Conservation (phyloP, 2,888 invertebrate genomes). For the Lithophane socia region DNA sequence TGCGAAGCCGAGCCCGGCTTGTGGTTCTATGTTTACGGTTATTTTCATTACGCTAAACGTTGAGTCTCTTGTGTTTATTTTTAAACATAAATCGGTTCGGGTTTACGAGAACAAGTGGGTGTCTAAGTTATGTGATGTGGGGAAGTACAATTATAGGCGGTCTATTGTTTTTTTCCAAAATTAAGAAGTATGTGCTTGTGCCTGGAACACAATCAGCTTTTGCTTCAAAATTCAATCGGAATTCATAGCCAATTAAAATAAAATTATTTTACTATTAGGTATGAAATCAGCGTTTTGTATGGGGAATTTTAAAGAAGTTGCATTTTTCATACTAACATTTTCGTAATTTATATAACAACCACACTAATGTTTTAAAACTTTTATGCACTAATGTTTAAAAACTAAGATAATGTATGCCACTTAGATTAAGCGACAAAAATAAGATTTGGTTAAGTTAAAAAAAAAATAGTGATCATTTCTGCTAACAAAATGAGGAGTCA, state of each 20-base stretch:
- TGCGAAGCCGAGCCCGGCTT: slow-evolving; percentile 68
- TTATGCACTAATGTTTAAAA: no score
- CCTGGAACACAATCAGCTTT: background rate
- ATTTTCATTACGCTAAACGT: slow-evolving; percentile 85
- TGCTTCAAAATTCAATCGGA: background rate
- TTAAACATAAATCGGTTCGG: slow-evolving; percentile 71
- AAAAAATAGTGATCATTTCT: no score
- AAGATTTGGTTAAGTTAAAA: no score
- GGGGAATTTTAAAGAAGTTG: no score
- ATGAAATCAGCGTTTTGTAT: no score
- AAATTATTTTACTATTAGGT: background rate
- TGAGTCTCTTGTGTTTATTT: slow-evolving; percentile 75
- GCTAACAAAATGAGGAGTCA: no score
- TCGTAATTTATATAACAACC: no score
- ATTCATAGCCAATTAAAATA: background rate
- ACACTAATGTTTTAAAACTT: no score
- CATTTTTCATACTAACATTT: no score
- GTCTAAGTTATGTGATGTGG: slow-evolving; percentile 55
- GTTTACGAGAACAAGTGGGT: slow-evolving; percentile 61
- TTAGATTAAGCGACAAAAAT: no score
- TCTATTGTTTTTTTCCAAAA: background rate
- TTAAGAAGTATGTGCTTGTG: background rate
- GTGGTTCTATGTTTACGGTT: slow-evolving; percentile 81
- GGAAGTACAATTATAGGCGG: slow-evolving; percentile 15
- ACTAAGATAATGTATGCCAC: no score